phyloP scores from a whole-genome alignment of 1,140 invertebrate species.

The Anadara kagoshimensis region DNA sequence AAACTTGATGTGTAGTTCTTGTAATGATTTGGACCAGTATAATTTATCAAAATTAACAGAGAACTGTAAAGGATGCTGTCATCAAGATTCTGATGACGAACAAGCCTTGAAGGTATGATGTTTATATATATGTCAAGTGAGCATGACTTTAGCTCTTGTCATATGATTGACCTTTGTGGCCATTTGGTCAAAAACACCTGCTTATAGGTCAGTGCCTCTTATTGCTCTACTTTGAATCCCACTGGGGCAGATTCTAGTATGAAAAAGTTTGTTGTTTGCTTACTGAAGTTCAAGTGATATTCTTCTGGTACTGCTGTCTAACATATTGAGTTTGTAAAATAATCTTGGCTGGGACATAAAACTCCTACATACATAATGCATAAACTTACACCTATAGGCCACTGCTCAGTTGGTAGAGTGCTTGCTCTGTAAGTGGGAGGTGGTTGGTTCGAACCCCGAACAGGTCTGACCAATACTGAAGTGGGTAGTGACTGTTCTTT shows the following conservation, averaged over 20 bases:
- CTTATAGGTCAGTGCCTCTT: background rate
- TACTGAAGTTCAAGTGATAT: background rate
- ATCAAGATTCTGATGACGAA: constrained; percentile 76
- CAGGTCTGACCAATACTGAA: no score
- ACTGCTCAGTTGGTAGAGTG: no score
- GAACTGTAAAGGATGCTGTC: constrained; percentile 85
- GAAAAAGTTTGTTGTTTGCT: background rate
- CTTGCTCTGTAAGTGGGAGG: no score
- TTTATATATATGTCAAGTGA: background rate
- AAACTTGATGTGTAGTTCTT: constrained; percentile 91
- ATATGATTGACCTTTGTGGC: background rate
- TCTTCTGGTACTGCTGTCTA: no score
- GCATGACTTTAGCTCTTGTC: background rate
- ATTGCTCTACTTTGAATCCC: background rate
- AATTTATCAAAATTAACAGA: constrained; percentile 81
- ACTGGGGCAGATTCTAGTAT: background rate
- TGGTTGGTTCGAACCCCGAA: no score
- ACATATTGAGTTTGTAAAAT: no score
- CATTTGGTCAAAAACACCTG: background rate
- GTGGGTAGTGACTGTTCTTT: no score
- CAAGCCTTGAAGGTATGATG: constrained; percentile 53
- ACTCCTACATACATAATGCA: no score
- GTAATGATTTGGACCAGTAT: constrained; percentile 87
- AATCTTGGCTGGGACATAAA: no score
- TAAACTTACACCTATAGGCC: no score